Base-by-base conservation (phyloP, 2,113 vertebrate genomes). In the Galeopterus variegatus region DNA sequence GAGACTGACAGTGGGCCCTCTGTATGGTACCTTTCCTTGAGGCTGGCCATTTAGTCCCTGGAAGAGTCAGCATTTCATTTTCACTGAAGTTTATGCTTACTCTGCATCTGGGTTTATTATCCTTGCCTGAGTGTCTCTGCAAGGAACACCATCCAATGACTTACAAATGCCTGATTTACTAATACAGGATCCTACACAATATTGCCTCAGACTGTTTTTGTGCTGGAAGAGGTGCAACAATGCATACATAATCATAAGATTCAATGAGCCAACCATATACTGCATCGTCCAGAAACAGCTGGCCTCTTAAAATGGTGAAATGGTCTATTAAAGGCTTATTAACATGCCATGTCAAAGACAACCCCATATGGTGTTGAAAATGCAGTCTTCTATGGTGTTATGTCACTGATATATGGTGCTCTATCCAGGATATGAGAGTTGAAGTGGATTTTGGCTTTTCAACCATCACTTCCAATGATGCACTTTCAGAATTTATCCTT, bases 311-410 rank as follows among this genome's bases (percentile, higher is more conserved):
- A 95, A 67, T 89, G 33, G 79, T 86, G 31, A 67, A 81, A 85
- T 85, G 26, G 48, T 65, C 23, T 67, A 88, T 36, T 81, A 92
- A 86, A 72, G 31, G 28, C 26, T 95, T 81, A 87, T 95, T 93
- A 77, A 92, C 73, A 13, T 65, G 11, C 60, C 60, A n/a, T 45
- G 50, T 93, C 77, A 95, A 89, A 84, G 86, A n/a, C 18, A 95
- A 67, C 6, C 28, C 9, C 11, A n/a, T 41, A 28, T 79, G 17
- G 10, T 85, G 31, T 62, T 92, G 60, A 79, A 77, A 92, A 67
- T 36, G 19, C n/a, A 70, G 17, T 89, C 33, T 72, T 95, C n/a
- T 36, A 31, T 24, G 86, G 80, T 89, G 8, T 82, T 48, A 33
- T 67, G 41, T 62, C 5, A 6, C 65, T 41, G 48, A 60, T 93